Conservation (phyloP, 2,797 vertebrate genomes). For the Gadopsis bispinosus region DNA sequence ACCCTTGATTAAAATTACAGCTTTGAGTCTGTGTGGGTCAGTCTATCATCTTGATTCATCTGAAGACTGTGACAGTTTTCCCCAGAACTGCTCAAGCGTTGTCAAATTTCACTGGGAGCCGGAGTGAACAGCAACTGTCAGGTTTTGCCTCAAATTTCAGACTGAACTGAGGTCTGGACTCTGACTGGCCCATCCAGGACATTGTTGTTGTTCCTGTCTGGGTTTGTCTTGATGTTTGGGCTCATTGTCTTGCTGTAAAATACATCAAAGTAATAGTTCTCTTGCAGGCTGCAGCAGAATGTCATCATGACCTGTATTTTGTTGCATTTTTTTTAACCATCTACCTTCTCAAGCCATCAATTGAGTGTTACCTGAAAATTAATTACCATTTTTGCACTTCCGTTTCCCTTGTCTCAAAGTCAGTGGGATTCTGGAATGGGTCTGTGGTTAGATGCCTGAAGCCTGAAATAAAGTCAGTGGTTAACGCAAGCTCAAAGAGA, state of each 20-base stretch:
- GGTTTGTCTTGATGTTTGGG: not conserved
- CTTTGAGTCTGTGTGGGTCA: not conserved
- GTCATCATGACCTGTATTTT: not conserved
- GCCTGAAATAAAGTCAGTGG: no score
- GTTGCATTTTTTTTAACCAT: not conserved
- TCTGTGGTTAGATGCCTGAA: no score
- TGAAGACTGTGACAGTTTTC: not conserved
- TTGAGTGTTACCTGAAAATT: no score
- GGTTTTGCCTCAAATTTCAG: conserved; percentile 1
- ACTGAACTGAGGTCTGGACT: not conserved
- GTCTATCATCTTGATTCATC: not conserved
- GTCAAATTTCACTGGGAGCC: conserved; percentile 1
- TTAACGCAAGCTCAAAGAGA: no score
- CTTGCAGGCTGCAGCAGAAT: conserved; percentile 5
- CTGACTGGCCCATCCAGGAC: not conserved
- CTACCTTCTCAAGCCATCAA: not conserved
- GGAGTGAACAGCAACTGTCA: conserved; percentile 4
- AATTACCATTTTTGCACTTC: no score
- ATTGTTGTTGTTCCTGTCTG: not conserved
- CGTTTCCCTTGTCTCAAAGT: no score
- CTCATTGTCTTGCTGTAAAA: not conserved
- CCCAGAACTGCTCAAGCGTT: not conserved
- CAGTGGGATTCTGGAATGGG: no score
- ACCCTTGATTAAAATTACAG: not conserved
- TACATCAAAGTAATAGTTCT: not conserved